Evolutionary conservation across 2,797 vertebrate species (phyloP).

Genomic region (Leuciscus waleckii): DNA sequence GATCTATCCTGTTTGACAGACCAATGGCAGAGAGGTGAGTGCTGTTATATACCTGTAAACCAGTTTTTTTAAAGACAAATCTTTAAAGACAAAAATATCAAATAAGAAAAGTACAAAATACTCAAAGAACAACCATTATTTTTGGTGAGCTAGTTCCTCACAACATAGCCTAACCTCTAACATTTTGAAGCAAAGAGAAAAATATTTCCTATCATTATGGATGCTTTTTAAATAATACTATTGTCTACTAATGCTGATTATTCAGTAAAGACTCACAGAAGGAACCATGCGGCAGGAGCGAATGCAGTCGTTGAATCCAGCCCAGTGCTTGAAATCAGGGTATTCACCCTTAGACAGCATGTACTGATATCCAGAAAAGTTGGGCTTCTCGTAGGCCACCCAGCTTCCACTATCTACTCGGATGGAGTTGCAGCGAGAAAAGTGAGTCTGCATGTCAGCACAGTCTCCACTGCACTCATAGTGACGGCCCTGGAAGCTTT

Average conservation of each 20-base stretch:
- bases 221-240: background rate
- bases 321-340: conserved; percentile 80
- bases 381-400: conserved; percentile 82
- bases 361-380: conserved; percentile 82
- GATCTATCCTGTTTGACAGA: background rate
- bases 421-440: conserved; percentile 83
- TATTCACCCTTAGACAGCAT: conserved; percentile 82
- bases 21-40: background rate
- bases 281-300: conserved; percentile 83
- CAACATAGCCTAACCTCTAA: background rate
- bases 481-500: conserved; percentile 81
- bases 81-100: background rate
- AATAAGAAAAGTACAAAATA: background rate
- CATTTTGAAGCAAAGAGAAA: background rate
- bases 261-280: conserved; percentile 72
- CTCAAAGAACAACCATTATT: background rate
- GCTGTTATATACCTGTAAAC: background rate
- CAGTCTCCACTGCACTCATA: conserved; percentile 78
- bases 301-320: conserved; percentile 83
- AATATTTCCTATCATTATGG: background rate
- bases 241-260: background rate
- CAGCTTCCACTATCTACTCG: conserved; percentile 78
- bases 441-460: conserved; percentile 76
- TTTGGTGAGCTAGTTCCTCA: background rate
- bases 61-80: background rate